Percentiles rank a stretch among this genome's conserved stretches.
These are phyloP conservation scores for Rhadina sibilatrix DNA, from an alignment of 2,113 vertebrate genomes.

Conservation along the genomic window DNA sequence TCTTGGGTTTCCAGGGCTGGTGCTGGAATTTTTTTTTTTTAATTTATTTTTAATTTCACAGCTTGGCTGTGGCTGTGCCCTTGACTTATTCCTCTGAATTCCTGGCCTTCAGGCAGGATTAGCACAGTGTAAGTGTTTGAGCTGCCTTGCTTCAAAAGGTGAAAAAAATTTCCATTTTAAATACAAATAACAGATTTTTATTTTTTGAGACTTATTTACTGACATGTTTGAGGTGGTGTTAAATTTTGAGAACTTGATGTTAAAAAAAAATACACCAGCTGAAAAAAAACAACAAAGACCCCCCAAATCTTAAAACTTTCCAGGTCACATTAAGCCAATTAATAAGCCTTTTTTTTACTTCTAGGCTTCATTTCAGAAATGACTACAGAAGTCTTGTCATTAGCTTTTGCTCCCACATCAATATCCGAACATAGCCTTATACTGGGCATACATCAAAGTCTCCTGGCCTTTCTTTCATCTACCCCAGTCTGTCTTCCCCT, in stretches of 20 bases:
- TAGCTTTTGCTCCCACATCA: conserved; percentile 19
- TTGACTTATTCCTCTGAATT: conserved; percentile 44
- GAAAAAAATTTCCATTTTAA: neutral
- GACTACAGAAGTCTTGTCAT: neutral
- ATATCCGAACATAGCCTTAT: neutral
- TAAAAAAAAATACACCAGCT: neutral
- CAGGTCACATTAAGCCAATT: neutral
- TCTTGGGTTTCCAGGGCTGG: neutral
- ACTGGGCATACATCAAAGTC: neutral
- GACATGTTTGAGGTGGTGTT: neutral
- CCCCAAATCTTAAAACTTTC: neutral
- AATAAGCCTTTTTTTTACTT: neutral
- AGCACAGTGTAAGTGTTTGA: neutral
- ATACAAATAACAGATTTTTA: neutral
- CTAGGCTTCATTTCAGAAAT: conserved; percentile 15
- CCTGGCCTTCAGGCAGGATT: conserved; percentile 22
- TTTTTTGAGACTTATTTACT: neutral
- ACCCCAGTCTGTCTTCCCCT: neutral
- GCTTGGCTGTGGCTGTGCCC: conserved; percentile 21
- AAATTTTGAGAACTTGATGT: neutral
- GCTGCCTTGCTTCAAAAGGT: neutral
- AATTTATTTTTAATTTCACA: neutral
- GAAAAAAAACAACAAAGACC: neutral
- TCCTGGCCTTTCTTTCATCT: conserved; percentile 11
- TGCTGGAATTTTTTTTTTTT: neutral